Evolutionary conservation across 2,797 vertebrate species (phyloP).

Genomic region (Pangasius mekongensis): DNA sequence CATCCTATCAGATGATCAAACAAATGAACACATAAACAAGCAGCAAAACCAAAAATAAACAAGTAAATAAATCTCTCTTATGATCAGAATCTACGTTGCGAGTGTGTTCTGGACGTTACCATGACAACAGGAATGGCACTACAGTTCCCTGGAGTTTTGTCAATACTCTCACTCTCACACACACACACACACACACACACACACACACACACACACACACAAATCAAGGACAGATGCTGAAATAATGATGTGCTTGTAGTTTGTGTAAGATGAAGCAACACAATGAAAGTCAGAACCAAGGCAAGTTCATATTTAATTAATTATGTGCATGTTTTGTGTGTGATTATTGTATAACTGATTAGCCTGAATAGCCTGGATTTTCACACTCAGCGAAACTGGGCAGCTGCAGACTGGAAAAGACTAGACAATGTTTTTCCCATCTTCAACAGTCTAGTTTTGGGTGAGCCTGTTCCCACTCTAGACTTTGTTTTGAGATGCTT

Average conservation of each 20-base stretch:
- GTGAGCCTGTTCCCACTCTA: not conserved
- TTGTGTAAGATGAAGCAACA: conserved; percentile 30
- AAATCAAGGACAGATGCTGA: conserved; percentile 43
- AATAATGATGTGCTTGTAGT: conserved; percentile 45
- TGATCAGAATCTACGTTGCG: conserved; percentile 28
- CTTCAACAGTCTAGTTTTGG: not conserved
- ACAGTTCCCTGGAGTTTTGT: conserved; percentile 44
- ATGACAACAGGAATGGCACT: conserved; percentile 53
- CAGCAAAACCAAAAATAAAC: conserved; percentile 34
- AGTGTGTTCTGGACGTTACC: conserved; percentile 45
- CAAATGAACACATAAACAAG: conserved; percentile 23
- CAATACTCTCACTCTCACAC: conserved; percentile 16
- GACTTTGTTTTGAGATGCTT: not conserved
- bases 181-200: conserved; percentile 27
- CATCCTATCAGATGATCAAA: not conserved
- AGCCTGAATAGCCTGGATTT: not conserved
- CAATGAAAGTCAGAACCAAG: conserved; percentile 26
- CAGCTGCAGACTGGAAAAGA: not conserved
- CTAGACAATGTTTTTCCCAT: not conserved
- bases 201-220: conserved; percentile 39
- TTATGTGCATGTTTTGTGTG: not conserved
- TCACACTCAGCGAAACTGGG: not conserved
- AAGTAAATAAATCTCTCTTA: conserved; percentile 46
- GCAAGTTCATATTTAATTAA: not conserved
- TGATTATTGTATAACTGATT: not conserved